A percentile compares a stretch with the other conserved stretches of the same genome.
Evolutionary conservation across 2,113 vertebrate species (phyloP).

Genomic region (Sinocyclocheilus rhinocerous): DNA sequence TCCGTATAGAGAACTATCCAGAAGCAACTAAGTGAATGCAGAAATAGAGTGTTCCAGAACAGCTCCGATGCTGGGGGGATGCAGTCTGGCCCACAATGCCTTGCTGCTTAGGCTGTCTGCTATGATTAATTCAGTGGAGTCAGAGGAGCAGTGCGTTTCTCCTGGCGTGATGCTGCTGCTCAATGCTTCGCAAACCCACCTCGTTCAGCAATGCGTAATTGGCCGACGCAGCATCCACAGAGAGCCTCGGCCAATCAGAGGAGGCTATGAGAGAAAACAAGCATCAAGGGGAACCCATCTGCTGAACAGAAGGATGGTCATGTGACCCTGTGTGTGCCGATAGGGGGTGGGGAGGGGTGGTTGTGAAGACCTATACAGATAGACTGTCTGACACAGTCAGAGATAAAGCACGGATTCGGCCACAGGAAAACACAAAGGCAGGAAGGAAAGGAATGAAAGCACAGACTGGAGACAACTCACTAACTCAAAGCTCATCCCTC

Average conservation of each 20-base stretch:
- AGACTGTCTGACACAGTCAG: neutral
- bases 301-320: constrained; percentile 63
- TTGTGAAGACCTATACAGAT: neutral
- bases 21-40: neutral
- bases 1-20: constrained; percentile 26
- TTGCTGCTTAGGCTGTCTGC: constrained; percentile 67
- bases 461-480: neutral
- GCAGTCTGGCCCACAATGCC: constrained; percentile 65
- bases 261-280: constrained; percentile 2
- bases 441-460: constrained; percentile 18
- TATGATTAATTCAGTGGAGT: constrained; percentile 71
- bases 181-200: constrained; percentile 44
- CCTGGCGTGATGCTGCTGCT: constrained; percentile 58
- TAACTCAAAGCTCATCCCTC: neutral
- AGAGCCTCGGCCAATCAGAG: constrained; percentile 60
- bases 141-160: constrained; percentile 65
- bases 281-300: constrained; percentile 59
- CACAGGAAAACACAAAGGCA: constrained; percentile 30
- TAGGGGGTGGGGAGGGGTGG: constrained; percentile 55
- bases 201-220: constrained; percentile 49
- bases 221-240: constrained; percentile 56
- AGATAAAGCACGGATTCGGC: neutral
- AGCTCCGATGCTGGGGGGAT: constrained; percentile 31
- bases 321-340: constrained; percentile 67
- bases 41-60: constrained; percentile 27